Percentiles rank a stretch among this genome's conserved stretches.
phyloP scores from a whole-genome alignment of 1,140 invertebrate species.

The Eurosta solidaginis region DNA sequence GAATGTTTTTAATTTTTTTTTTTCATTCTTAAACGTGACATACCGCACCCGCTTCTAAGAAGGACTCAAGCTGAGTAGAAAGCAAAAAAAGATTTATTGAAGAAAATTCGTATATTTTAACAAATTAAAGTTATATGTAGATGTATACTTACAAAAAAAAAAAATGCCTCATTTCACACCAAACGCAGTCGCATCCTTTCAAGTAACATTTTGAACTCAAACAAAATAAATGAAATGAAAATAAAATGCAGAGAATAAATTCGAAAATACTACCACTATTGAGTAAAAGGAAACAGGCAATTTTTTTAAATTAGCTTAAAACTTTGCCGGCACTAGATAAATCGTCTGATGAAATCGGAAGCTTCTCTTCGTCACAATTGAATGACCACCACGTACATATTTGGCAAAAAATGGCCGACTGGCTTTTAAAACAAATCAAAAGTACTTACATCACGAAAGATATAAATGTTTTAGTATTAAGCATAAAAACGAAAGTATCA shows the following conservation, averaged over 20 bases:
- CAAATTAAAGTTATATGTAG: too few species aligned
- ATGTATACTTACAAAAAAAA: not conserved
- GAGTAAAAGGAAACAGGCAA: slow-evolving; percentile 31
- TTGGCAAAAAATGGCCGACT: too few species aligned
- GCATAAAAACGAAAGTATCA: not conserved
- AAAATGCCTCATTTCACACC: not conserved
- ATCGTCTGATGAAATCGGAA: not conserved
- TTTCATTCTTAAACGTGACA: not conserved
- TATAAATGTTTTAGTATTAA: not conserved
- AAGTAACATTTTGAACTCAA: not conserved
- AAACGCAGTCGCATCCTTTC: not conserved
- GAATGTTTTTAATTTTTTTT: not conserved
- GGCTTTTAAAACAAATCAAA: too few species aligned
- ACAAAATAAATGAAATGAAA: not conserved
- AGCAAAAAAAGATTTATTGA: not conserved
- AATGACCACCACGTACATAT: too few species aligned
- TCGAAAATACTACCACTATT: not conserved
- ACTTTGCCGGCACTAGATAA: not conserved
- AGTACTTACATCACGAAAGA: too few species aligned
- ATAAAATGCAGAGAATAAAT: not conserved
- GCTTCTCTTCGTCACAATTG: not conserved
- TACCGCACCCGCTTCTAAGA: not conserved
- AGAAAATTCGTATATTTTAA: not conserved
- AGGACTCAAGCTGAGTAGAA: too few species aligned
- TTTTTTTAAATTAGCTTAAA: slow-evolving; percentile 54